Percentiles rank a stretch among this genome's conserved stretches.
These are phyloP conservation scores for Calosoma granatense DNA, from an alignment of 1,140 invertebrate genomes.

Conservation along the genomic window DNA sequence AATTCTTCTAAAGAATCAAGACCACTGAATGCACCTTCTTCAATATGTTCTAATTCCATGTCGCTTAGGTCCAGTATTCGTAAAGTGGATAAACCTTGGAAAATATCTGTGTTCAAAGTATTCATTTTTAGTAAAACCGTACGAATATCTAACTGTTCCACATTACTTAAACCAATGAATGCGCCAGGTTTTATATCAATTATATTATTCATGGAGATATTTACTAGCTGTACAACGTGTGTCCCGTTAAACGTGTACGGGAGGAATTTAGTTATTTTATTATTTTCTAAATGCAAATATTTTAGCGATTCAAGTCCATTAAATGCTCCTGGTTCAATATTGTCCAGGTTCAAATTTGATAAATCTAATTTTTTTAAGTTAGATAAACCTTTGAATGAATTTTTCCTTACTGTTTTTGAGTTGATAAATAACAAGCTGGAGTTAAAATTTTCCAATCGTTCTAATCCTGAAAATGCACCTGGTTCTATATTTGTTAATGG, in stretches of 20 bases:
- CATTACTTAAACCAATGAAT: not conserved
- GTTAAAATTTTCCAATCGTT: not conserved
- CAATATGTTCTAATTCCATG: not conserved
- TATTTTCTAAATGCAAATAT: not conserved
- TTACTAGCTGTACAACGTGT: not conserved
- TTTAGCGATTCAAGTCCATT: not conserved
- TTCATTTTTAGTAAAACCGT: not conserved
- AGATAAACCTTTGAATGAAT: not conserved
- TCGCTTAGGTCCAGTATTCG: not conserved
- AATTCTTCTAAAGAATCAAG: not conserved
- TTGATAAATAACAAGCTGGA: not conserved
- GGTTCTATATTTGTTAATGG: not conserved
- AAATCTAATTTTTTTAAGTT: not conserved
- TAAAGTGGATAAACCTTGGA: not conserved
- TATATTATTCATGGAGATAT: not conserved
- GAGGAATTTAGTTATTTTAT: not conserved
- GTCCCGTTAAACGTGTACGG: not conserved
- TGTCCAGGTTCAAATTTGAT: not conserved
- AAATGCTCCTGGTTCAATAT: not conserved
- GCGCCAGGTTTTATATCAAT: not conserved
- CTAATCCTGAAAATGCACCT: not conserved
- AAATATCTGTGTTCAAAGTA: not conserved
- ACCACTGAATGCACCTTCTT: not conserved
- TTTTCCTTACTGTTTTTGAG: not conserved
- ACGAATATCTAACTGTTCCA: not conserved